Evolutionary conservation across 2,888 invertebrate species (phyloP).

Genomic region (Cartodere bifasciata): DNA sequence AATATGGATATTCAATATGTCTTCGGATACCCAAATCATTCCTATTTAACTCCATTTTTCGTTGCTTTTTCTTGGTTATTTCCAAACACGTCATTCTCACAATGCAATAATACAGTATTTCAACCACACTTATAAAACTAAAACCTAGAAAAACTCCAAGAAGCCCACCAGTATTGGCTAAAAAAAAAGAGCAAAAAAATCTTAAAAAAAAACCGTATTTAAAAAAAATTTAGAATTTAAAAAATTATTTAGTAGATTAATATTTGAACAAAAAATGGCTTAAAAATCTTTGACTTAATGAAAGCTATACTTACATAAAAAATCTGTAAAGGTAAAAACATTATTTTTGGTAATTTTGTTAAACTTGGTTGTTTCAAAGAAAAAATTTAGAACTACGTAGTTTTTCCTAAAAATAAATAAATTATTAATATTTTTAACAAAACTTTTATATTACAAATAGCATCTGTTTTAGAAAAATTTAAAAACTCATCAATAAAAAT

Average conservation of each 20-base stretch:
- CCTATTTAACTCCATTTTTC: slow-evolving; percentile 2
- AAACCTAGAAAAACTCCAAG: slow-evolving; percentile 69
- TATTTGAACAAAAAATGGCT: too few species aligned
- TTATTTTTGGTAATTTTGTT: slow-evolving; percentile 56
- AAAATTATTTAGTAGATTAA: too few species aligned
- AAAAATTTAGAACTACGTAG: slow-evolving; percentile 15
- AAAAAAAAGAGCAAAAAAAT: slow-evolving; percentile 23
- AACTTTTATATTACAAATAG: neutral
- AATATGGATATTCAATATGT: too few species aligned
- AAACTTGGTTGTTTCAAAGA: slow-evolving; percentile 47
- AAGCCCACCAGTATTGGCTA: slow-evolving; percentile 64
- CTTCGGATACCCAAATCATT: too few species aligned
- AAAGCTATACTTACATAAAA: slow-evolving; percentile 50
- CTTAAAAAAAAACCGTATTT: too few species aligned
- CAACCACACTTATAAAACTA: slow-evolving; percentile 43
- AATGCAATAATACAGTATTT: slow-evolving; percentile 13
- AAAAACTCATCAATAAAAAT: neutral
- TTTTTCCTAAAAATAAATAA: slow-evolving; percentile 15
- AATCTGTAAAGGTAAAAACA: slow-evolving; percentile 64
- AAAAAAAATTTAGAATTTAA: too few species aligned
- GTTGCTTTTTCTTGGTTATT: neutral
- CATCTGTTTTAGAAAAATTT: neutral
- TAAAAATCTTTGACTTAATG: too few species aligned
- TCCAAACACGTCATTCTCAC: slow-evolving; percentile 10
- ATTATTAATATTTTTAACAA: neutral